A percentile compares a stretch with the other conserved stretches of the same genome.
phyloP scores from a whole-genome alignment of 2,888 invertebrate species.

The Polyploca ridens region DNA sequence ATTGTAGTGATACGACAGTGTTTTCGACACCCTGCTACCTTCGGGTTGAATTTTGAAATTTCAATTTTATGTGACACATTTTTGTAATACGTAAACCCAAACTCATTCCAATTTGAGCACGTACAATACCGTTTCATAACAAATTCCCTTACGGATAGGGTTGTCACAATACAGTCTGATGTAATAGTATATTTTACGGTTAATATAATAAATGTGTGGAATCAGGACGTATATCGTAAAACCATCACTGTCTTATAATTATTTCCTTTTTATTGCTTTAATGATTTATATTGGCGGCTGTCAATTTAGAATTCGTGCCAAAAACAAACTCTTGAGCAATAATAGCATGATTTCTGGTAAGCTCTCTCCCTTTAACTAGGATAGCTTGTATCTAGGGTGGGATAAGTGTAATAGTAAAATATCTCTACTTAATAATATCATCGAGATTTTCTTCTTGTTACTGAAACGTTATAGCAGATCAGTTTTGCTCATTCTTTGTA shows the following conservation, averaged over 20 bases:
- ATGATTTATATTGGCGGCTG: no score
- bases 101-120: conserved; percentile 9
- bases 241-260: background rate
- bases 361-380: no score
- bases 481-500: background rate
- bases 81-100: background rate
- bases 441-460: no score
- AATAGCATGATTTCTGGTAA: no score
- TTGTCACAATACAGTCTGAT: background rate
- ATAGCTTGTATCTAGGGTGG: no score
- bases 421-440: no score
- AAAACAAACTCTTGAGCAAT: no score
- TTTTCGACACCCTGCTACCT: background rate
- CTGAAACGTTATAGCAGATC: background rate
- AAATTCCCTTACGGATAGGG: conserved; percentile 9
- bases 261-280: no score
- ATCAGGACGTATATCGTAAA: background rate
- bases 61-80: conserved; percentile 9
- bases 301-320: no score
- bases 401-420: no score
- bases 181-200: background rate
- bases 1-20: no score
- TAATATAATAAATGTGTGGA: background rate
- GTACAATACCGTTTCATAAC: conserved; percentile 11
- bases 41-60: background rate